phyloP scores from a whole-genome alignment of 1,140 invertebrate genomes.

The Chelonus insularis region DNA sequence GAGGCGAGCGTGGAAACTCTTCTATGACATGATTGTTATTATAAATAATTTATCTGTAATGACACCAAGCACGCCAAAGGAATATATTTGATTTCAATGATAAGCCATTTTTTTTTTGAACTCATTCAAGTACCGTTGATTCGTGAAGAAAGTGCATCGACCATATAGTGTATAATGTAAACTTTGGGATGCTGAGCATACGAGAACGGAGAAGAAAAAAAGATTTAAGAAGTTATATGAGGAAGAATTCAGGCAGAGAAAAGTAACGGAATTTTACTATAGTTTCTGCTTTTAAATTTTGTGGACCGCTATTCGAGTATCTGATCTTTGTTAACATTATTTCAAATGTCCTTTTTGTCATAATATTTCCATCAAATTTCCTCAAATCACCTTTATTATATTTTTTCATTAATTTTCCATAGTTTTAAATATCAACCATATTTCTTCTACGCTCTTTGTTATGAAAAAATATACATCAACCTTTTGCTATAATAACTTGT shows the following conservation, averaged over 20 bases:
- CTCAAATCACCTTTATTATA: no score
- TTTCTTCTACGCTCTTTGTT: no score
- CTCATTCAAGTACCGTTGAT: constrained; percentile 22
- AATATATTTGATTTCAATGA: no score
- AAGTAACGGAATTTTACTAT: constrained; percentile 19
- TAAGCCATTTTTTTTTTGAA: not conserved
- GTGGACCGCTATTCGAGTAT: constrained; percentile 5
- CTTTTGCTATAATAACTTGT: no score
- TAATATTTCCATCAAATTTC: no score
- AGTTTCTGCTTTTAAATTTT: constrained; percentile 9
- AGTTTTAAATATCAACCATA: no score
- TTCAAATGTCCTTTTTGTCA: not conserved
- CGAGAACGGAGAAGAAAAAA: constrained; percentile 8
- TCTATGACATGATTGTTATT: constrained; percentile 21
- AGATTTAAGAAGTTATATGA: constrained; percentile 17
- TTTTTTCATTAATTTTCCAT: no score
- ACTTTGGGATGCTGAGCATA: not conserved
- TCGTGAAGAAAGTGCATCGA: constrained; percentile 23
- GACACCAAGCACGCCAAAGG: no score
- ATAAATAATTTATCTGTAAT: not conserved
- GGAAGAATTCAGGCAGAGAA: constrained; percentile 5
- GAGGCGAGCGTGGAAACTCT: constrained; percentile 32
- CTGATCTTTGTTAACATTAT: not conserved
- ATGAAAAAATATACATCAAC: no score
- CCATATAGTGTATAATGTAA: constrained; percentile 15